These are phyloP conservation scores for Pygmarrhopalites habei DNA, from an alignment of 1,140 invertebrate species.

Conservation along the genomic window DNA sequence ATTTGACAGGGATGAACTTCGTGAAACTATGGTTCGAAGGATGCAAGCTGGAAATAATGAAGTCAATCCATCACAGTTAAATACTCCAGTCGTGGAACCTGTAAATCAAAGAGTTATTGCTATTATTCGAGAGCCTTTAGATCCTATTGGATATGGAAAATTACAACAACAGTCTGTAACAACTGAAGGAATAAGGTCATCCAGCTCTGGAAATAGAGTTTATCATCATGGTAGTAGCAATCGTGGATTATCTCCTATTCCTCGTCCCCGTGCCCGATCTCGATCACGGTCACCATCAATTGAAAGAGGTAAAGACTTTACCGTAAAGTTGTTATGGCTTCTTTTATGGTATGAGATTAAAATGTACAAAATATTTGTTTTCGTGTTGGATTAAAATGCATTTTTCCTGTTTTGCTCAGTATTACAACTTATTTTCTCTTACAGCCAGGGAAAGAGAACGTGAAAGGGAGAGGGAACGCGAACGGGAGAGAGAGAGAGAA, in stretches of 20 bases:
- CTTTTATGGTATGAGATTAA: neutral
- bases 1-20: conserved; percentile 36
- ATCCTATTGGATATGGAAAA: conserved; percentile 4
- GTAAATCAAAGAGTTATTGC: conserved; percentile 31
- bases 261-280: neutral
- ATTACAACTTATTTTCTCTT: neutral
- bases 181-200: too few species aligned
- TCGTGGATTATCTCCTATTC: neutral
- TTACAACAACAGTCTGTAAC: neutral
- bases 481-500: conserved; percentile 13
- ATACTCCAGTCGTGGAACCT: neutral
- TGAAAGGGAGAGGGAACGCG: conserved; percentile 1
- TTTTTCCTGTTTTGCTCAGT: neutral
- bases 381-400: neutral
- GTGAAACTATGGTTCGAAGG: conserved; percentile 25
- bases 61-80: conserved; percentile 21
- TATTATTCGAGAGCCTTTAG: conserved; percentile 31
- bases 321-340: neutral
- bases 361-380: neutral
- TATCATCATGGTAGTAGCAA: neutral
- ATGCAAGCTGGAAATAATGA: conserved; percentile 29
- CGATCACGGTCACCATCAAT: conserved; percentile 1
- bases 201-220: neutral
- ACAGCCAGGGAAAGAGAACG: conserved; percentile 6
- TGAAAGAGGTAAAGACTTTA: neutral